Conservation (phyloP, 2,888 invertebrate genomes). For the Perithous albicinctus region DNA sequence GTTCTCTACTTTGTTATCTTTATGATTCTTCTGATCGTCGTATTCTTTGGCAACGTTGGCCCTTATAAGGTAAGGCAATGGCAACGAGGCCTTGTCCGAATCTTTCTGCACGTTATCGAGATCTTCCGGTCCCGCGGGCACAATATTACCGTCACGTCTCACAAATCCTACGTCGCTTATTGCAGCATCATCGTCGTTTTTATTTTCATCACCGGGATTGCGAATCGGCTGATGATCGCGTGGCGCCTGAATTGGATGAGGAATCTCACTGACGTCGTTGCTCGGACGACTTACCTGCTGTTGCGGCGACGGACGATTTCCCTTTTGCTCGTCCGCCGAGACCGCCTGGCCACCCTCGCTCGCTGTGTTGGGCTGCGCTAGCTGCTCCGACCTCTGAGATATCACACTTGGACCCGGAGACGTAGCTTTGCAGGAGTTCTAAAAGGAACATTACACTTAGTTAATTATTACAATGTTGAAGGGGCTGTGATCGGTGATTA, state of each 20-base stretch:
- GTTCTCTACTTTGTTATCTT: constrained; percentile 59
- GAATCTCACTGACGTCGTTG: constrained; percentile 74
- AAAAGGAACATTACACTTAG: constrained; percentile 35
- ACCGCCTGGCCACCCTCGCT: constrained; percentile 24
- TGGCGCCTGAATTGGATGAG: constrained; percentile 78
- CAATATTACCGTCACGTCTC: constrained; percentile 75
- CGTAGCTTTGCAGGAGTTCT: constrained; percentile 71
- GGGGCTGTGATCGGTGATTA: too few relatives aligned
- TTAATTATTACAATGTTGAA: background rate
- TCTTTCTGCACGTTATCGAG: constrained; percentile 55
- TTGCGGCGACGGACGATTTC: constrained; percentile 68
- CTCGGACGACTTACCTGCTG: constrained; percentile 82
- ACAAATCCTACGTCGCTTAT: constrained; percentile 72
- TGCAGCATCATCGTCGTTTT: constrained; percentile 60
- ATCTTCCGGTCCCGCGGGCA: constrained; percentile 78
- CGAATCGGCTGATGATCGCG: constrained; percentile 74
- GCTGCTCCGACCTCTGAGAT: constrained; percentile 62
- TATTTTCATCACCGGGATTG: constrained; percentile 57
- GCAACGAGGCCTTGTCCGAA: constrained; percentile 57
- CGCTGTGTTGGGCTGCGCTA: constrained; percentile 55
- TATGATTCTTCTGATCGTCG: constrained; percentile 29
- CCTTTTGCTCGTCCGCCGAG: constrained; percentile 52
- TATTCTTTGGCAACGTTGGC: constrained; percentile 28
- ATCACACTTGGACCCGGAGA: constrained; percentile 62
- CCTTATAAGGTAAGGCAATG: constrained; percentile 70